Base-by-base conservation (phyloP, 2,113 vertebrate species). In the Eidolon helvum region DNA sequence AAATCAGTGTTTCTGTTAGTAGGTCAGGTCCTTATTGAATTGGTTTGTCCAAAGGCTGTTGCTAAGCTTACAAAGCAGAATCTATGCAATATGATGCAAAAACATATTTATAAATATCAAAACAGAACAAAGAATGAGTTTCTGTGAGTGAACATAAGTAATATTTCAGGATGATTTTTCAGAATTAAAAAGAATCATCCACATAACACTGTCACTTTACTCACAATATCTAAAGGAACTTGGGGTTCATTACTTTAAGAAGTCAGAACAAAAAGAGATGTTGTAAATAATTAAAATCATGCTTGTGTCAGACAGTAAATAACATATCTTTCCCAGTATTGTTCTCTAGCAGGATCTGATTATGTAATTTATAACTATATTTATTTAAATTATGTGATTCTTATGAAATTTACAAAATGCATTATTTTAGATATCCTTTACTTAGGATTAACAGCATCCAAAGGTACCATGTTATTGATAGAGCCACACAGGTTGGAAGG, bases 11-110 rank as follows among this genome's bases (percentile, higher is more conserved):
- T 93, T 83, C 22, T 93, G 12, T 85, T 91, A 88, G 14, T 48
- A 87, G 63, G 87, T 96, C 55, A 89, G 11, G 38, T 89, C 33
- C 10, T 80, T 93, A 86, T 33, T 93, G 77, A 95, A 91, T 71
- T 93, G 72, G 88, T 85, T 89, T 48, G 40, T 96, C 38, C 18
- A 66, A 85, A 86, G 48, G 24, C 15, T 93, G 7, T 55, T 95
- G 30, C 26, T 72, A 65, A 93, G 35, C 40, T 91, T 93, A 92
- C 14, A 79, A 33, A 94, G 50, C 75, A 93, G 16, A 80, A 50
- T 35, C 21, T 43, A 61, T 50, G 77, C 5, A 66, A 71, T 80
- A 5, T 85, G 38, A 82, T 80, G 7, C 61, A 92, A 91, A 93
- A 87, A 50, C 7, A 35, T 68, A 79, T 66, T 69, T 71, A 92